A percentile compares a stretch with the other conserved stretches of the same genome.
Evolutionary conservation across 1,140 invertebrate species (phyloP).

Genomic region (Drosophila orena): DNA sequence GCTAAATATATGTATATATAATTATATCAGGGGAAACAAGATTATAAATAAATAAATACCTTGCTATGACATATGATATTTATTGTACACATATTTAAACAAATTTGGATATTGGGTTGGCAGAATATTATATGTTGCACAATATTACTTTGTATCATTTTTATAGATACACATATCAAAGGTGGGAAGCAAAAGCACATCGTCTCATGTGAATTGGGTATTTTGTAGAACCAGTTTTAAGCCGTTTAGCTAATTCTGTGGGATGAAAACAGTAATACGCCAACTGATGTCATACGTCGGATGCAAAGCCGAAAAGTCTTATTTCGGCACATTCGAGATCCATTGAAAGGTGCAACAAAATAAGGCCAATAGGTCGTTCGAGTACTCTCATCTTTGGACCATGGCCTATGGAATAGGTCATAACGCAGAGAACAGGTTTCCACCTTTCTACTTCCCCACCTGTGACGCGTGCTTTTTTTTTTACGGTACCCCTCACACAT

Average conservation of each 20-base stretch:
- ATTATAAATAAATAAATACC: not conserved
- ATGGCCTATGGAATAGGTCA: conserved; percentile 23
- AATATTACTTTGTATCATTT: not conserved
- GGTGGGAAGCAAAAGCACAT: not conserved
- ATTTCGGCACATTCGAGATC: no score
- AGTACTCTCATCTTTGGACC: conserved; percentile 11
- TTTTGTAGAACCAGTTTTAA: conserved; percentile 26
- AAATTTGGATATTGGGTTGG: no score
- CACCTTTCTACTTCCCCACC: conserved; percentile 17
- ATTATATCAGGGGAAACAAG: not conserved
- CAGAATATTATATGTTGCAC: no score
- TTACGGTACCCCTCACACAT: conserved; percentile 3
- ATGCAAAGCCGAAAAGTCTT: not conserved
- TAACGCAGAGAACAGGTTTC: conserved; percentile 40
- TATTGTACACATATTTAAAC: no score
- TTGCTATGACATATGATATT: no score
- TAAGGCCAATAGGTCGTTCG: conserved; percentile 35
- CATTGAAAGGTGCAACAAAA: conserved; percentile 7
- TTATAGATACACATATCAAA: not conserved
- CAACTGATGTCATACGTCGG: conserved; percentile 32
- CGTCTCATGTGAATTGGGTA: conserved; percentile 1
- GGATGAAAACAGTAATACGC: not conserved
- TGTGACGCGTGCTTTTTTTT: conserved; percentile 45
- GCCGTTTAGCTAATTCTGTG: conserved; percentile 19
- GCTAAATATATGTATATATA: not conserved